Evolutionary conservation across 2,113 vertebrate genomes (phyloP).

Genomic region (Scomber japonicus): DNA sequence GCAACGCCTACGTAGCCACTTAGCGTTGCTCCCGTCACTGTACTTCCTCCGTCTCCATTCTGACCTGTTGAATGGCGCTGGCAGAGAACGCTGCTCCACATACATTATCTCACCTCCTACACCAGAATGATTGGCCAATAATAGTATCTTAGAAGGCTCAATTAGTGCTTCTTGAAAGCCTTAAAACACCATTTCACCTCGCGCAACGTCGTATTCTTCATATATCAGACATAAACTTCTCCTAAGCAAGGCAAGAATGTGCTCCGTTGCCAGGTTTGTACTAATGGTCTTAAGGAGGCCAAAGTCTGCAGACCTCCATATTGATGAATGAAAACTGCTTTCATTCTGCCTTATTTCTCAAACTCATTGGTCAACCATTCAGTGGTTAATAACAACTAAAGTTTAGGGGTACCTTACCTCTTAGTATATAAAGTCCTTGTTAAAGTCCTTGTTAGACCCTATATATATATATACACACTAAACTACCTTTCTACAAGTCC

Average conservation of each 20-base stretch:
- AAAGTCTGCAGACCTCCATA: slow-evolving; percentile 3
- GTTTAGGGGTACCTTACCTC: neutral
- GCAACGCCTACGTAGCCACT: slow-evolving; percentile 35
- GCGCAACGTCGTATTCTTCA: slow-evolving; percentile 11
- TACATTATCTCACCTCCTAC: slow-evolving; percentile 68
- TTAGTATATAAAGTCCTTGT: neutral
- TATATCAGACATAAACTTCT: slow-evolving; percentile 33
- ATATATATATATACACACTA: no score
- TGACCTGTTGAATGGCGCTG: slow-evolving; percentile 43
- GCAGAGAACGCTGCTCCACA: slow-evolving; percentile 45
- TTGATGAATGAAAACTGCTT: neutral
- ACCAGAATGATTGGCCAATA: slow-evolving; percentile 68
- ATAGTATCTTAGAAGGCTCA: slow-evolving; percentile 64
- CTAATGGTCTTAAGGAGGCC: neutral
- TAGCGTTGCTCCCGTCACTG: slow-evolving; percentile 17
- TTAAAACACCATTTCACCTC: slow-evolving; percentile 46
- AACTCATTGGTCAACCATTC: neutral
- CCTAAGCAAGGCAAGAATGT: slow-evolving; percentile 37
- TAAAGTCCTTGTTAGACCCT: no score
- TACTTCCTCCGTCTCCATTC: slow-evolving; percentile 44
- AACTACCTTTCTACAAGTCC: neutral
- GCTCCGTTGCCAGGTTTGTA: slow-evolving; percentile 20
- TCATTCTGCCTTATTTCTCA: neutral
- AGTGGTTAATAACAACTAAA: neutral
- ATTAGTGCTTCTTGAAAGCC: slow-evolving; percentile 62